These are phyloP conservation scores for Protonibea diacanthus DNA, from an alignment of 2,797 vertebrate genomes.

Conservation along the genomic window DNA sequence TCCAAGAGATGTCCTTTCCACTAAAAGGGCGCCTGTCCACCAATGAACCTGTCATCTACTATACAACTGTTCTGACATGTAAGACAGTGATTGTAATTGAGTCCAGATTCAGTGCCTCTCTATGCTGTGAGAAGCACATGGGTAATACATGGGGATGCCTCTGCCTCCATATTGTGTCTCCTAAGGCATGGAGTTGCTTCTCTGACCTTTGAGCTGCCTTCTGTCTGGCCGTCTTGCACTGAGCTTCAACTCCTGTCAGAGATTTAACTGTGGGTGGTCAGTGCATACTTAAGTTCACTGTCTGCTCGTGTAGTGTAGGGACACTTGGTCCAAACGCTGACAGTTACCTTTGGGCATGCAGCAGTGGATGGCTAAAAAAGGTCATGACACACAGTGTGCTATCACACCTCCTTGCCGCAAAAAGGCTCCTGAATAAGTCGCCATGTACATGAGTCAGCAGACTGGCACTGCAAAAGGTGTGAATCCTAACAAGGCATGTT, in stretches of 20 bases:
- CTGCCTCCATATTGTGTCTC: slow-evolving; percentile 43
- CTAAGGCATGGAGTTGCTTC: slow-evolving; percentile 16
- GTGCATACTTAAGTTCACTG: background rate
- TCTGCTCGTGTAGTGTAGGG: background rate
- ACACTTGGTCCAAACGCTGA: background rate
- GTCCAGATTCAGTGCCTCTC: background rate
- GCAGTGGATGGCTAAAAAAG: background rate
- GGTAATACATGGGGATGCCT: background rate
- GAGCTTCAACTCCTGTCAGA: slow-evolving; percentile 27
- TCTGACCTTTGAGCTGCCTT: slow-evolving; percentile 60
- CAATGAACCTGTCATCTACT: background rate
- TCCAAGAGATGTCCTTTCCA: too few species aligned
- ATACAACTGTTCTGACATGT: background rate
- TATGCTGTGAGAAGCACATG: background rate
- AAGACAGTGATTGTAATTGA: slow-evolving; percentile 8
- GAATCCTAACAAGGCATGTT: background rate
- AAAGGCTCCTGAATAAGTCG: slow-evolving; percentile 21
- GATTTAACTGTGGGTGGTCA: slow-evolving; percentile 21
- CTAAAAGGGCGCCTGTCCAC: too few species aligned
- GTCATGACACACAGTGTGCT: slow-evolving; percentile 6
- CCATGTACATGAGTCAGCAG: slow-evolving; percentile 15
- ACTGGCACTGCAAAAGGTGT: background rate
- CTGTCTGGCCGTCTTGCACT: slow-evolving; percentile 46
- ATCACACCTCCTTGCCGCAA: slow-evolving; percentile 19
- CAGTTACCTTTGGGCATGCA: slow-evolving; percentile 3